Evolutionary conservation across 2,797 vertebrate species (phyloP), one percentile per base, ranked within the genome.

Genomic region (Anableps anableps): DNA sequence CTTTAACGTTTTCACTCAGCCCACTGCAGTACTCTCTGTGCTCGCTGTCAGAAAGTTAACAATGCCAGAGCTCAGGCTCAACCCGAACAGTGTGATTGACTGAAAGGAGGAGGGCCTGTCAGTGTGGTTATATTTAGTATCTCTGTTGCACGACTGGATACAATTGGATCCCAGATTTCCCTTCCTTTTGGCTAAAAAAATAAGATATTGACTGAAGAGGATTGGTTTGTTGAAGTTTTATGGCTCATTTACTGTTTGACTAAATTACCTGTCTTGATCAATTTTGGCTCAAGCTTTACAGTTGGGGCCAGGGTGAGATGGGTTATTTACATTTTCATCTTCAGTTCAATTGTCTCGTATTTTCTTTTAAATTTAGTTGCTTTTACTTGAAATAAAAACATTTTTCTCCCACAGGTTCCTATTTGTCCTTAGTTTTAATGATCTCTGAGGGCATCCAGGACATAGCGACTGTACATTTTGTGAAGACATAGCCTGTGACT

Each of bases 81-180:
- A 74, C 45, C 71, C 19, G 36, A 77, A 47, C 81, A 76, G 75
- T 16, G 55, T 87, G 85, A 94, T 91, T 89, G 90, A 93, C 85
- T 80, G 90, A 85, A 80, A 84, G 90, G 76, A 85, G 86, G 74
- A 9, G 71, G 76, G 68, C 45, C 76, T 75, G 62, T 83, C 80
- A 80, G 66, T 72, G 6, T 14, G 74, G 72, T 86, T 91, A 89
- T 91, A 88, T 92, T 89, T 88, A 88, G 86, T 76, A 50, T 78
- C 71, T 82, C 70, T 82, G n/a, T 68, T 83, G 83, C 80, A 77
- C 79, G 38, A 43, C 75, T 79, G 79, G 68, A 85, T 75, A 77
- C 34, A 66, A 82, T 83, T 78, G 73, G 41, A 86, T 88, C 88
- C 79, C 73, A 64, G 68, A 75, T 87, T 70, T 53, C 9, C 62